Percentiles rank a stretch among this genome's conserved stretches.
phyloP scores from a whole-genome alignment of 2,797 vertebrate species.

The Helostoma temminkii region DNA sequence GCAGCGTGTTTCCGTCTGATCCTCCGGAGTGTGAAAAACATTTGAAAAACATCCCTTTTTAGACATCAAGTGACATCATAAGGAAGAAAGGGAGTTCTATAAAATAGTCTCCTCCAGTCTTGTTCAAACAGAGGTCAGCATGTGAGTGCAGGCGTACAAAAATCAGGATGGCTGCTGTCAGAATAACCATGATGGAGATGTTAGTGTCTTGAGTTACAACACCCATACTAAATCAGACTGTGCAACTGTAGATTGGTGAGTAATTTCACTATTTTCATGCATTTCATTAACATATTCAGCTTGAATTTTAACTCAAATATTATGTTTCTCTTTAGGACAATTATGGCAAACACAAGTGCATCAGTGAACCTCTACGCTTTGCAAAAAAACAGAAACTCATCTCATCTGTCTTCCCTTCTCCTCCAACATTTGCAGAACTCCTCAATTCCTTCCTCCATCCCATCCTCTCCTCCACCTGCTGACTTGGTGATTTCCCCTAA shows the following conservation, averaged over 20 bases:
- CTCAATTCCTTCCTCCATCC: background rate
- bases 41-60: conserved; percentile 44
- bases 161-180: conserved; percentile 1
- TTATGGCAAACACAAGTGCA: conserved; percentile 39
- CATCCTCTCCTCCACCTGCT: background rate
- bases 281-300: background rate
- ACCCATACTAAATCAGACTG: background rate
- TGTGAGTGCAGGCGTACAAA: background rate
- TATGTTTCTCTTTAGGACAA: conserved; percentile 24
- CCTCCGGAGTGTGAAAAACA: conserved; percentile 9
- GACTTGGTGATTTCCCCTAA: conserved; percentile 67
- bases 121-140: background rate
- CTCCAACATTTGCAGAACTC: conserved; percentile 5
- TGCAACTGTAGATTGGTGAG: conserved; percentile 29
- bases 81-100: conserved; percentile 36
- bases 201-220: background rate
- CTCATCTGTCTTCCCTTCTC: background rate
- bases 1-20: background rate
- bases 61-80: conserved; percentile 34
- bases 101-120: conserved; percentile 20
- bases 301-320: background rate
- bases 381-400: conserved; percentile 15
- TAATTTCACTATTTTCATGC: conserved; percentile 1
- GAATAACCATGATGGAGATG: background rate
- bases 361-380: conserved; percentile 3